A percentile compares a stretch with the other conserved stretches of the same genome.
Conservation (phyloP, 2,113 vertebrate species). For the Gymnorhina tibicen region DNA sequence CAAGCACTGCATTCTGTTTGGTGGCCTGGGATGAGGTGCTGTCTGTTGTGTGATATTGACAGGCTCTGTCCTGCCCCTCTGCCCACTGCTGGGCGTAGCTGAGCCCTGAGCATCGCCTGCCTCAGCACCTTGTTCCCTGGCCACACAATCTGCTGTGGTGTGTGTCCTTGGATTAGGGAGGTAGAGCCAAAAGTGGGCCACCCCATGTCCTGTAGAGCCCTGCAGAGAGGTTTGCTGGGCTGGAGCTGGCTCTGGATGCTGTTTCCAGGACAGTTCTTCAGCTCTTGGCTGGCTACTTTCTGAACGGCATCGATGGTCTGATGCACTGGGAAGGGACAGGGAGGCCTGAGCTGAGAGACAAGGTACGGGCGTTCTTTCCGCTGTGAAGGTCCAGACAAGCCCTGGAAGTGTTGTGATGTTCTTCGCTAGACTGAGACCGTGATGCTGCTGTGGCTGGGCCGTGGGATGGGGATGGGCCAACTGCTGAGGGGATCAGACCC, state of each 20-base stretch:
- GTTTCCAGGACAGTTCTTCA: background rate
- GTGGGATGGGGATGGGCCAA: background rate
- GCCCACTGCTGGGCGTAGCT: background rate
- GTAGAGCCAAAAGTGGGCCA: background rate
- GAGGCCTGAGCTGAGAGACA: background rate
- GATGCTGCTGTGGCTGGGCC: background rate
- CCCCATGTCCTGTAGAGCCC: background rate
- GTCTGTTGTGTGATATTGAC: background rate
- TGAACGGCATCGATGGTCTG: background rate
- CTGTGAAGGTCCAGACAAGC: fast-evolving
- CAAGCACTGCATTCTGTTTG: background rate
- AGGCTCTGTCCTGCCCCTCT: background rate
- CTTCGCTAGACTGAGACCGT: fast-evolving
- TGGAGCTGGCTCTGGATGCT: background rate
- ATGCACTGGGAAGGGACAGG: background rate
- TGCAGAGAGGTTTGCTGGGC: background rate
- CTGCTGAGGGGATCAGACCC: background rate
- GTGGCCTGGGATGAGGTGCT: background rate
- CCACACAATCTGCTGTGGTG: background rate
- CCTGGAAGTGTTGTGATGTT: background rate
- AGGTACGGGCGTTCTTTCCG: fast-evolving
- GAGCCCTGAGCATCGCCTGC: background rate
- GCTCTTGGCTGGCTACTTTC: background rate
- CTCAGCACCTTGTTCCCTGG: background rate
- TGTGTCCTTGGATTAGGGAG: background rate